Percentiles rank a stretch among this genome's conserved stretches.
Conservation (phyloP, 2,113 vertebrate genomes). For the Pavo muticus region DNA sequence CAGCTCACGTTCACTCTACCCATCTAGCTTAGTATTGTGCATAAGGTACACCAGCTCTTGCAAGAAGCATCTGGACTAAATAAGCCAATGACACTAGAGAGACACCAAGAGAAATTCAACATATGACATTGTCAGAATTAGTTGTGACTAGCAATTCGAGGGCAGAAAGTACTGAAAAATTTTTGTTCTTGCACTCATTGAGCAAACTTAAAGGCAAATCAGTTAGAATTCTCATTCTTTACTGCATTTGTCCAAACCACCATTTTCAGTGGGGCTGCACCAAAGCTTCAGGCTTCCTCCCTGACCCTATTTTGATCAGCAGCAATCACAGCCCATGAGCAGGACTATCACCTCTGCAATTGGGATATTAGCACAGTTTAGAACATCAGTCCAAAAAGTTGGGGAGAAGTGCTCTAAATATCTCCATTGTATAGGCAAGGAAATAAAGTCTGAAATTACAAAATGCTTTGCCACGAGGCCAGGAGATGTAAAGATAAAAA, state of each 20-base stretch:
- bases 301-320: not conserved
- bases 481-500: not conserved
- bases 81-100: not conserved
- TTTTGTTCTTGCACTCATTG: not conserved
- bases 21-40: not conserved
- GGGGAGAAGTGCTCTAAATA: not conserved
- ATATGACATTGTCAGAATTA: not conserved
- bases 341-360: not conserved
- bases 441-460: not conserved
- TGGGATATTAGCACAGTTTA: not conserved
- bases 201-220: not conserved
- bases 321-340: not conserved
- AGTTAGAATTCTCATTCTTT: not conserved
- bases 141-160: not conserved
- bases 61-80: not conserved
- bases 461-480: not conserved
- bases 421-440: not conserved
- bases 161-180: not conserved
- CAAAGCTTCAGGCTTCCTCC: not conserved
- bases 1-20: not conserved
- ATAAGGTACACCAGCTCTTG: not conserved
- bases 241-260: not conserved
- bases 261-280: not conserved
- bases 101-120: not conserved
- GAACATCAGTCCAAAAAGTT: not conserved